Percentiles rank a stretch among this genome's conserved stretches.
Evolutionary conservation across 2,113 vertebrate species (phyloP).

Genomic region (Gavia stellata): DNA sequence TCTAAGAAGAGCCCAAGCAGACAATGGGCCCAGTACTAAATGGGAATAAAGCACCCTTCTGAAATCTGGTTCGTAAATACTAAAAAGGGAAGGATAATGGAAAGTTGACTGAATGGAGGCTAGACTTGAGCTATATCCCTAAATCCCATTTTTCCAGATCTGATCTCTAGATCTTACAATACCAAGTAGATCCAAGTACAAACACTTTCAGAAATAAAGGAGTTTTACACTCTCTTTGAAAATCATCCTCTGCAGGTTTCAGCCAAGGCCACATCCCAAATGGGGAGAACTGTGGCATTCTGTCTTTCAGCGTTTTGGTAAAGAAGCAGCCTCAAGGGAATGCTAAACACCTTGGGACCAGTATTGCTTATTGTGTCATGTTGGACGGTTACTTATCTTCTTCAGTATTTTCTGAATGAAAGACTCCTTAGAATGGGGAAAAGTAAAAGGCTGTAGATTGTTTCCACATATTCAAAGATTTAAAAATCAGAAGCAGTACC

Average conservation of each 20-base stretch:
- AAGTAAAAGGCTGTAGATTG: background rate
- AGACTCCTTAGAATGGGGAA: background rate
- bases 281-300: background rate
- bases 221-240: background rate
- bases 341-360: background rate
- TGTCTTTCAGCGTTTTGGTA: fast-evolving
- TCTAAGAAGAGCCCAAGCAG: background rate
- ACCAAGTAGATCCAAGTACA: background rate
- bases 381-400: background rate
- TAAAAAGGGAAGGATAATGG: background rate
- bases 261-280: background rate
- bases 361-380: background rate
- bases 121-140: background rate
- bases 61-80: background rate
- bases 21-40: background rate
- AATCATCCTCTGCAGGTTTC: background rate
- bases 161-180: background rate
- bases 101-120: background rate
- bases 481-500: background rate
- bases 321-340: background rate
- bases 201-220: background rate
- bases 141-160: background rate
- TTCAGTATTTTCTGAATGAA: background rate
- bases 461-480: background rate
- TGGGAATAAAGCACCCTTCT: background rate